Percentiles rank a stretch among this genome's conserved stretches.
Conservation (phyloP, 1,140 invertebrate species). For the Chironomus tepperi region DNA sequence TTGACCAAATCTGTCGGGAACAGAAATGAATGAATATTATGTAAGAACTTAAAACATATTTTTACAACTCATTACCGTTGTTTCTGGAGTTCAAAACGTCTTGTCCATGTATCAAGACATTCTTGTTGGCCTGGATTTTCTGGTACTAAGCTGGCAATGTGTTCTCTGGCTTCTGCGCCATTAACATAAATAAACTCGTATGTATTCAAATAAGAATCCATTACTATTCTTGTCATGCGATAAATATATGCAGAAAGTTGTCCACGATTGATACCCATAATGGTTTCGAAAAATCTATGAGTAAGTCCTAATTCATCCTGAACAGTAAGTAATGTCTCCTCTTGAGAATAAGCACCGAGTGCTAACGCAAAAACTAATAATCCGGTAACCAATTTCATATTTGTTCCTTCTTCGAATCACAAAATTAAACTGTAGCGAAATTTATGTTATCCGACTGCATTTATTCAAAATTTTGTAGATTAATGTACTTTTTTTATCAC, state of each 20-base stretch:
- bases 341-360: background rate
- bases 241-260: background rate
- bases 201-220: background rate
- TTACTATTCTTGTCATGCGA: background rate
- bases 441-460: background rate
- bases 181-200: background rate
- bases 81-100: background rate
- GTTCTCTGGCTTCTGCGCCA: background rate
- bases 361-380: background rate
- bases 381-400: background rate
- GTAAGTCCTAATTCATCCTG: background rate
- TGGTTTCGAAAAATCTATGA: background rate
- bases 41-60: too few species aligned
- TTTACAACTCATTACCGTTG: too few species aligned
- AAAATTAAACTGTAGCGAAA: background rate
- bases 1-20: too few species aligned
- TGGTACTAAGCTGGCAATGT: background rate
- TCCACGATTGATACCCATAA: background rate
- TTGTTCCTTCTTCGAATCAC: background rate
- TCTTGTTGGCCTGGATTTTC: background rate
- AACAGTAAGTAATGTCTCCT: background rate
- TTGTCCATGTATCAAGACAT: background rate
- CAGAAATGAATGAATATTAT: too few species aligned
- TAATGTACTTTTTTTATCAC: too few species aligned
- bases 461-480: background rate